Evolutionary conservation across 2,888 invertebrate species (phyloP).

Genomic region (Archaeoteleia sp.): DNA sequence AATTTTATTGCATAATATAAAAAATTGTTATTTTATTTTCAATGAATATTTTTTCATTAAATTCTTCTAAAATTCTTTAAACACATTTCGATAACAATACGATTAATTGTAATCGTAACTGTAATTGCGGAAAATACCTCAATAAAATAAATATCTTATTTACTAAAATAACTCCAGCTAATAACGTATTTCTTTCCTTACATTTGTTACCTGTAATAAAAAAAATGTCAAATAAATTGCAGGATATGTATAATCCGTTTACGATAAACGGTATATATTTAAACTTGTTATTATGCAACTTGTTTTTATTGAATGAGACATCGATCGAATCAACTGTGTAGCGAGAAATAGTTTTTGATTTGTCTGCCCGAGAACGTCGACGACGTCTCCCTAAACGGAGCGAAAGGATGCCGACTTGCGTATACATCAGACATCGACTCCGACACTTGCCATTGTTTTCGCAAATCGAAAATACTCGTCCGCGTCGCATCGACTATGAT

Average conservation of each 20-base stretch:
- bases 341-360: constrained; percentile 20
- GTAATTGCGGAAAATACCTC: no score
- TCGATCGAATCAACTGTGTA: not conserved
- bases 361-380: constrained; percentile 14
- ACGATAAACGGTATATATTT: no score
- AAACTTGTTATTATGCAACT: not conserved
- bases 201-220: no score
- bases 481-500: constrained; percentile 3
- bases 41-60: no score
- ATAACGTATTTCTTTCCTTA: no score
- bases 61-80: no score
- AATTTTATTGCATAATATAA: no score
- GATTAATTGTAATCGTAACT: no score
- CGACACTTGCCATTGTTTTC: constrained; percentile 21
- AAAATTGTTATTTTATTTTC: not conserved
- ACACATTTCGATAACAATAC: no score
- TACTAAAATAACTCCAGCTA: no score
- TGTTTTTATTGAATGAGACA: not conserved
- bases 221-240: not conserved
- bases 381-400: constrained; percentile 24
- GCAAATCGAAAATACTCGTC: constrained; percentile 15
- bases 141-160: no score
- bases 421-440: constrained; percentile 6
- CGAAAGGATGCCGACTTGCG: constrained; percentile 26
- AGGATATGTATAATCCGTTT: no score